Conservation (phyloP, 2,888 invertebrate species). For the Napeogenes inachia region DNA sequence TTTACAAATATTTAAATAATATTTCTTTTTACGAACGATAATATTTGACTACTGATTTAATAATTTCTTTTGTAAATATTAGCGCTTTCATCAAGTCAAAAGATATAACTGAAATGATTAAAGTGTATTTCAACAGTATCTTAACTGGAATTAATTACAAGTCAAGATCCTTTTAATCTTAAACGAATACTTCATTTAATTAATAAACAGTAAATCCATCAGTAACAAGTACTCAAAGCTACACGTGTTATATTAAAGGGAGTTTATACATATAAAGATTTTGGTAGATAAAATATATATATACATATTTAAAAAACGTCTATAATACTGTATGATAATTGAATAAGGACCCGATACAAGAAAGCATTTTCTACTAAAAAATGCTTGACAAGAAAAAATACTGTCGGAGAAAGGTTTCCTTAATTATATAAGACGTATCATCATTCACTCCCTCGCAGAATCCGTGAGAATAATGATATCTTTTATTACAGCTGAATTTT, state of each 20-base stretch:
- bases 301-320: too few species aligned
- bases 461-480: conserved; percentile 14
- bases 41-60: too few species aligned
- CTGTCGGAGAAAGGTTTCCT: not conserved
- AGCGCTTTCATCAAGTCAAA: not conserved
- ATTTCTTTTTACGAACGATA: too few species aligned
- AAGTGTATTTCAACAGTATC: not conserved
- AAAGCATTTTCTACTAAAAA: not conserved
- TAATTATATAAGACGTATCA: not conserved
- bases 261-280: too few species aligned
- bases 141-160: conserved; percentile 1
- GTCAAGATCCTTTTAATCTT: not conserved
- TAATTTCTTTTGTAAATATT: too few species aligned
- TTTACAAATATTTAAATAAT: too few species aligned
- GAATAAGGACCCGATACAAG: too few species aligned
- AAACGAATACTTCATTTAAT: conserved; percentile 1
- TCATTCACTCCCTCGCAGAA: not conserved
- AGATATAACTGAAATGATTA: not conserved
- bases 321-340: too few species aligned
- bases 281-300: too few species aligned
- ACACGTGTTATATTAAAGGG: too few species aligned
- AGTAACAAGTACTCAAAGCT: not conserved
- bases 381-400: not conserved
- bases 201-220: not conserved
- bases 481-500: conserved; percentile 16